Conservation (phyloP, 1,140 invertebrate genomes). For the Bombus confusus region DNA sequence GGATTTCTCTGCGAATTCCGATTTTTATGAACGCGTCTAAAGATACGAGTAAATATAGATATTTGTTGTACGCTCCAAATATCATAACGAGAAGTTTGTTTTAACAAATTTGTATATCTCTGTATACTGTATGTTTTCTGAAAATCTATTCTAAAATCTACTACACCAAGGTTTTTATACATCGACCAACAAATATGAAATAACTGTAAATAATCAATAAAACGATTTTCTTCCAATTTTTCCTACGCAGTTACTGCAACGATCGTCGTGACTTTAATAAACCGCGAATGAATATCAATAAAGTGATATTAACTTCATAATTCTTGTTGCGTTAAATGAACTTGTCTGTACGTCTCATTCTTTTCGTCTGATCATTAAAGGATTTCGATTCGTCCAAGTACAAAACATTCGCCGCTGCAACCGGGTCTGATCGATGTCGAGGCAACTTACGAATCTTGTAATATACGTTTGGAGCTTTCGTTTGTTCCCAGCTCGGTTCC, state of each 20-base stretch:
- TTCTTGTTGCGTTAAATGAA: too few species aligned
- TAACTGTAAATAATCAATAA: neutral
- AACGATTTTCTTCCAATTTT: neutral
- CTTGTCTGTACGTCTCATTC: neutral
- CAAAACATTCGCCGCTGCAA: neutral
- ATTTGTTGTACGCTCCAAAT: neutral
- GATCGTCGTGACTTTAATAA: neutral
- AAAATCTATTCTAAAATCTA: neutral
- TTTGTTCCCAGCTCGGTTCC: neutral
- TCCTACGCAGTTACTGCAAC: neutral
- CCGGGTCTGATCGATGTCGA: neutral
- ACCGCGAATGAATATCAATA: too few species aligned
- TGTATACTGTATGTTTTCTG: too few species aligned
- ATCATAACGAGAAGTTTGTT: neutral
- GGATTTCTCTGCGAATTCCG: too few species aligned
- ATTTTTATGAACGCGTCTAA: too few species aligned
- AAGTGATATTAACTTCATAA: too few species aligned
- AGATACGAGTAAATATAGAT: neutral
- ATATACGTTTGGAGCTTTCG: neutral
- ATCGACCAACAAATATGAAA: neutral
- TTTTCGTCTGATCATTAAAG: neutral
- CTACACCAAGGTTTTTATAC: neutral
- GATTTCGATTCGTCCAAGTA: neutral
- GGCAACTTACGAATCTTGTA: slow-evolving; percentile 18
- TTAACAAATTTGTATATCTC: neutral